phyloP scores from a whole-genome alignment of 2,113 vertebrate genomes.

The Hippocampus zosterae region DNA sequence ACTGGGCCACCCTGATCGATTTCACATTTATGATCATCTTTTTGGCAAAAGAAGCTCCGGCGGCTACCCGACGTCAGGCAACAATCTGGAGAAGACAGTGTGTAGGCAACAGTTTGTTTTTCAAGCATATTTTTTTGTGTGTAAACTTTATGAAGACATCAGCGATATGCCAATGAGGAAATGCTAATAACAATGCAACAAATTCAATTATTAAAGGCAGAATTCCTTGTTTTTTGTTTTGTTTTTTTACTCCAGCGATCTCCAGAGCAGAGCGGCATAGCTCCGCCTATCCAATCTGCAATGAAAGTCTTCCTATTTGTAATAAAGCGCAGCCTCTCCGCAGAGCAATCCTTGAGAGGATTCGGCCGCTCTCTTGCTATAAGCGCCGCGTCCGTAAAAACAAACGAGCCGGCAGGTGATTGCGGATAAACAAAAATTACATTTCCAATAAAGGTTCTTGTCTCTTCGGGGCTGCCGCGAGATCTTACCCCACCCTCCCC shows the following conservation, averaged over 20 bases:
- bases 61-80: no score
- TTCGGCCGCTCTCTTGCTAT: constrained; percentile 40
- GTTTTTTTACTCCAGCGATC: not conserved
- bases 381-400: constrained; percentile 65
- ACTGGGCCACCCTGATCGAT: no score
- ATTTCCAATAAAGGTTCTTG: constrained; percentile 77
- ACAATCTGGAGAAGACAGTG: not conserved
- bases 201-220: not conserved
- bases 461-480: constrained; percentile 46
- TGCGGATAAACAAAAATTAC: constrained; percentile 78
- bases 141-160: not conserved
- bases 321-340: constrained; percentile 68
- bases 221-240: no score
- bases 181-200: not conserved
- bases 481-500: constrained; percentile 53
- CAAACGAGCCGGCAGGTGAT: constrained; percentile 75
- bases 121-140: not conserved
- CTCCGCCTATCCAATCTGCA: constrained; percentile 62
- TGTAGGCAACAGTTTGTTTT: not conserved
- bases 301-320: constrained; percentile 73
- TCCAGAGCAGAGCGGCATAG: constrained; percentile 21
- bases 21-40: no score
- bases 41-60: no score
- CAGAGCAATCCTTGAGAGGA: constrained; percentile 66
- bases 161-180: not conserved